These are phyloP conservation scores for Leucophenga varia DNA, from an alignment of 1,140 invertebrate species.

Conservation along the genomic window DNA sequence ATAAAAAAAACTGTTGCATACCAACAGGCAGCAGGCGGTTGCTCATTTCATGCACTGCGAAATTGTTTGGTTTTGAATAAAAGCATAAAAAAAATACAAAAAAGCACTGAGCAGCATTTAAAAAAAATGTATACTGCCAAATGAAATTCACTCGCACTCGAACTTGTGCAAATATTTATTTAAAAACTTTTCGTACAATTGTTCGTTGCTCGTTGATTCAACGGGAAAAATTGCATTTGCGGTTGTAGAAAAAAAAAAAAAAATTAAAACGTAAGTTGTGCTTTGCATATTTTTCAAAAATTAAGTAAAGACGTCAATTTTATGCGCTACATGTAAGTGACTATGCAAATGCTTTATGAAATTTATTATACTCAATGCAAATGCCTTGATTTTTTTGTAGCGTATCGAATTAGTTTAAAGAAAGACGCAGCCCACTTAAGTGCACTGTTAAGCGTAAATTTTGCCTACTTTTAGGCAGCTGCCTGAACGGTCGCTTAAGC, in stretches of 20 bases:
- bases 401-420: too few relatives aligned
- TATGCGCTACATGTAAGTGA: background rate
- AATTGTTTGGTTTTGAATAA: too few relatives aligned
- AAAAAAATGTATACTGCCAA: constrained; percentile 23
- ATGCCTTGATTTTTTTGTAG: constrained; percentile 3
- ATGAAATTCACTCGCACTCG: constrained; percentile 9
- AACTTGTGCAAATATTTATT: constrained; percentile 53
- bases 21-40: constrained; percentile 34
- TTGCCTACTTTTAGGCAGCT: too few relatives aligned
- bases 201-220: too few relatives aligned
- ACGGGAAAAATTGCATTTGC: constrained; percentile 54
- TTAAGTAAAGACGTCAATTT: too few relatives aligned
- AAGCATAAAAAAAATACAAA: too few relatives aligned
- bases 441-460: too few relatives aligned
- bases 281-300: constrained; percentile 2
- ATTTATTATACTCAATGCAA: constrained; percentile 30
- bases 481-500: too few relatives aligned
- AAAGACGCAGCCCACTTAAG: too few relatives aligned
- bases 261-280: constrained; percentile 9
- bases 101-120: too few relatives aligned
- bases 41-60: constrained; percentile 44
- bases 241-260: constrained; percentile 28
- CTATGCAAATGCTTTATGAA: constrained; percentile 9
- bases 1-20: constrained; percentile 47
- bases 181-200: constrained; percentile 43